Base-by-base conservation (phyloP, 2,797 vertebrate genomes). In the Busarellus nigricollis region DNA sequence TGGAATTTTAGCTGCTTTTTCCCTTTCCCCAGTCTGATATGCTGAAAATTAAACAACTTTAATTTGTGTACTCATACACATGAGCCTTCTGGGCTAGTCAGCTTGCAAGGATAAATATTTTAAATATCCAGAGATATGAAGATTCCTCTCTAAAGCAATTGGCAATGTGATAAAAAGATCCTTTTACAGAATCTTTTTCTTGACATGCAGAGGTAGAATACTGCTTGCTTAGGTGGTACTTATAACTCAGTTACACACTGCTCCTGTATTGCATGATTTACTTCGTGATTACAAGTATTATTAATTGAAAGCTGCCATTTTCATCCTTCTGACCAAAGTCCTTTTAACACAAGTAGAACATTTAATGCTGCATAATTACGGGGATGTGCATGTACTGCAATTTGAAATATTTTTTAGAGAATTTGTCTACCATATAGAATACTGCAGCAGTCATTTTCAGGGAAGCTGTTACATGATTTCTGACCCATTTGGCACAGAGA, bases 101-200 rank as follows among this genome's bases (percentile, higher is more conserved):
- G 44, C 62, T 83, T 88, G 42, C 69, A 88, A 76, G 47, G 50
- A 80, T 96, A 93, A 96, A 93, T 93, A 96, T 87, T 94, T 93
- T 31, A 93, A 90, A 88, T 94, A 90, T 33, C 73, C 62, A 93
- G 73, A 95, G 66, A 79, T 73, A 25, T 0, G 4, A 89, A 83
- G 58, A 70, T 70, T 90, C 38, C 38, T 86, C 54, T 93, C 57
- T 57, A 58, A 55, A 93, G 61, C 20, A 78, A 42, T 17, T 86
- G 73, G 24, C 49, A 91, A 2, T 25, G 10, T 84, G 70, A 58
- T 83, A 88, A 86, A 88, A 95, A 76, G 20, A 45, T 42, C 10
- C 13, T 62, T 93, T 90, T 40, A 55, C 33, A 73, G 38, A 82
- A 38, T 13, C 10, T 26, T 89, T 79, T 59, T 69, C 62, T 65